Percentiles rank a stretch among this genome's conserved stretches.
phyloP scores from a whole-genome alignment of 2,888 invertebrate genomes.

The Cryptocephalus moraei region DNA sequence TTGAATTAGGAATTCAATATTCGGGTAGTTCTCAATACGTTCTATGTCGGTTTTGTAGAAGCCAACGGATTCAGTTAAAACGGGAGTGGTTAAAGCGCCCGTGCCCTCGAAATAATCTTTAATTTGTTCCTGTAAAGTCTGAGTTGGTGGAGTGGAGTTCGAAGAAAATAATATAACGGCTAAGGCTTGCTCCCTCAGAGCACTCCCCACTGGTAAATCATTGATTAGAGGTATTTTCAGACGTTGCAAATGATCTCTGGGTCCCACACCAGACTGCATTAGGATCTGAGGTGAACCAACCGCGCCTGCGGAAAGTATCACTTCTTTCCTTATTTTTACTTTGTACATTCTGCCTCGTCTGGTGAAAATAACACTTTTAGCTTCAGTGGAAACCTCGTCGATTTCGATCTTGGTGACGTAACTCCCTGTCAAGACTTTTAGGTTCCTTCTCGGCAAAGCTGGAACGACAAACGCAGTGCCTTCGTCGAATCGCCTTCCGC shows the following conservation, averaged over 20 bases:
- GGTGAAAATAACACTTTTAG: conserved; percentile 45
- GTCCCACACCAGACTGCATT: conserved; percentile 73
- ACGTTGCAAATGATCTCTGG: conserved; percentile 46
- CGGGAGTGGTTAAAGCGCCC: conserved; percentile 4
- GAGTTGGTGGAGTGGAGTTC: conserved; percentile 41
- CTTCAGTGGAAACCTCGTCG: conserved; percentile 45
- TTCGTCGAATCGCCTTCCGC: conserved; percentile 64
- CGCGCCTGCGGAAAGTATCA: conserved; percentile 68
- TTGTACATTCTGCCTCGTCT: conserved; percentile 45
- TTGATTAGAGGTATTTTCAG: conserved; percentile 49
- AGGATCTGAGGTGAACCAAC: conserved; percentile 74
- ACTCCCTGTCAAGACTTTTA: conserved; percentile 40
- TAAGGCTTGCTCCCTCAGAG: conserved; percentile 66
- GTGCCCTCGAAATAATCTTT: conserved; percentile 33
- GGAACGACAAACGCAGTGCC: conserved; percentile 67
- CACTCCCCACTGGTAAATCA: conserved; percentile 63
- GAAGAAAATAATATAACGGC: conserved; percentile 58
- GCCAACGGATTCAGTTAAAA: conserved; percentile 1
- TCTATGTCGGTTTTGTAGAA: conserved; percentile 2
- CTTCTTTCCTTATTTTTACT: conserved; percentile 54
- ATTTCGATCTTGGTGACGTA: conserved; percentile 52
- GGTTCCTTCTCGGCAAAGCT: conserved; percentile 49
- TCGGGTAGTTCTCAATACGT: not conserved
- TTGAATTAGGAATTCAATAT: conserved; percentile 1
- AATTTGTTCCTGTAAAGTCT: conserved; percentile 37